Base-by-base conservation (phyloP, 2,113 vertebrate genomes). In the Gymnobelideus leadbeateri region DNA sequence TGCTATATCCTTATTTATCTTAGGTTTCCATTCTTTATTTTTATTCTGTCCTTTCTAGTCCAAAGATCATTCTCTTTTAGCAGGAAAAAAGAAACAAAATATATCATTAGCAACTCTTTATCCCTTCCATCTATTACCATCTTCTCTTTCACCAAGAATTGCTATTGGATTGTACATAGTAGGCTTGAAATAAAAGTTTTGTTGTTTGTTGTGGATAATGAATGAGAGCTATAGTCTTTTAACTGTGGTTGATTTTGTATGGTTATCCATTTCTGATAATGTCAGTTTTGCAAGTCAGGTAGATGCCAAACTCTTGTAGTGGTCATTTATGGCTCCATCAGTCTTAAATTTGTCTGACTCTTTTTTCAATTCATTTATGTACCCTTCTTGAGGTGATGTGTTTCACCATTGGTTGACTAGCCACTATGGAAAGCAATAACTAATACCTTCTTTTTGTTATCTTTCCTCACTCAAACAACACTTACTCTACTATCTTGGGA, bases 381-480 rank as follows among this genome's bases (percentile, higher is more conserved):
- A 51, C 43, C 23, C 50, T 92, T 25, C 51, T 77, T 54, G 61
- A 3, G 19, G 84, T 92, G 93, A 57, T 61, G 12, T 89, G 1
- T 89, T 31, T 94, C 52, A 26, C 26, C 43, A 28, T 49, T 49
- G 47, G 21, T 37, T 92, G 89, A 53, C 50, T 37, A 55, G 24
- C 25, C 54, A 55, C 54, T 55, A 23, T 55, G 54, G 54, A 55
- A 55, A 55, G 54, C 54, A 55, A 8, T 55, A 25, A 3, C 25
- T 55, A 55, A 26, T 55, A 26, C 25, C 3, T 55, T 8, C 24
- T 55, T 55, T 8, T 93, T 91, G 51, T 95, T 53, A 97, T 92
- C 84, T 95, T 51, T 55, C 43, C 47, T 91, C 55, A 93, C 55
- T 91, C 50, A 94, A 94, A 95, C 91, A 4, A 90, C 52, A 21